Evolutionary conservation across 1,140 invertebrate species (phyloP), one percentile per base, ranked within the genome.

Genomic region (Leucophenga varia): DNA sequence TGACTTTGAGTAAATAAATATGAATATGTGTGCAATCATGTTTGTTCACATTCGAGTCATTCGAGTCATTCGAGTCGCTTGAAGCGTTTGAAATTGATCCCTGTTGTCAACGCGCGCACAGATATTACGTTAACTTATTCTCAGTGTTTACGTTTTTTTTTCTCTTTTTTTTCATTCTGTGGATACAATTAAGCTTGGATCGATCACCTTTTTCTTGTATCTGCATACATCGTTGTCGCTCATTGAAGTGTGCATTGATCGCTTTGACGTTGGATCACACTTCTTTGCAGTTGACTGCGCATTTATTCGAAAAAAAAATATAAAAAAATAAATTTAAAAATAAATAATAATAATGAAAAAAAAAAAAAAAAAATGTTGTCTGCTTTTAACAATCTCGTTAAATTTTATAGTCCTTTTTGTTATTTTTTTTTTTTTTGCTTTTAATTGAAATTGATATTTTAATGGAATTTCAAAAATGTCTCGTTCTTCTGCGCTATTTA

Each of bases 401-500:
- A n/a, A n/a, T n/a, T n/a, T n/a, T n/a, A n/a, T n/a, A n/a, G n/a
- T n/a, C n/a, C n/a, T n/a, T n/a, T n/a, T n/a, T n/a, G n/a, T n/a
- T n/a, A n/a, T 46, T 42, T 47, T 19, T 36, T 30, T 43, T 50
- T 37, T 49, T 36, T 17, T n/a, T 25, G 30, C 22, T 28, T 25
- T 40, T 59, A 59, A 67, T 68, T 67, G 63, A 67, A 67, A 67
- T 68, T 67, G 64, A 67, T 67, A 67, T 67, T 68, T 67, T 51
- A 44, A 48, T 7, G 49, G 37, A 20, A 54, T 50, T 52, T 52
- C 30, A 52, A 34, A 37, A 49, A 57, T 57, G 54, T 25, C 22
- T 25, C 22, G n/a, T n/a, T n/a, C n/a, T n/a, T n/a, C n/a, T 25
- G 5, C 5, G 10, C 10, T 25, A 25, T 25, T 25, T 25, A 5